phyloP scores from a whole-genome alignment of 2,888 invertebrate genomes.

The Lomographa bimaculata region DNA sequence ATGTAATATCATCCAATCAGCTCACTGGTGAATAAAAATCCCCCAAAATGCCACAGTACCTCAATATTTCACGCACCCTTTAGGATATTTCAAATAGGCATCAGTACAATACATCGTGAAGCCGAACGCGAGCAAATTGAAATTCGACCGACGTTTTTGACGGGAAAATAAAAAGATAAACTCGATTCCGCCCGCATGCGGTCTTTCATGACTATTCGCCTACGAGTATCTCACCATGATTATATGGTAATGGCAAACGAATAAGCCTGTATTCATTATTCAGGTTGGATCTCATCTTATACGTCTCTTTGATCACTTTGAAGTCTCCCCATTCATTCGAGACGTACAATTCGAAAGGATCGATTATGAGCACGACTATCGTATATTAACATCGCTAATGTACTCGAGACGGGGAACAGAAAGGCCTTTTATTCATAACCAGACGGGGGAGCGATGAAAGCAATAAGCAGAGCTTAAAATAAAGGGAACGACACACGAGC shows the following conservation, averaged over 20 bases:
- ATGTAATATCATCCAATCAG: slow-evolving; percentile 9
- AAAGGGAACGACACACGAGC: slow-evolving; percentile 42
- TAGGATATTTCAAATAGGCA: slow-evolving; percentile 28
- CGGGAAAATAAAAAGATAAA: slow-evolving; percentile 25
- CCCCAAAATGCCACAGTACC: slow-evolving; percentile 4
- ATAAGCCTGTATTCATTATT: slow-evolving; percentile 34
- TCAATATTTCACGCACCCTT: slow-evolving; percentile 6
- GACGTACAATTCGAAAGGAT: slow-evolving; percentile 55
- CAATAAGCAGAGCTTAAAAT: slow-evolving; percentile 51
- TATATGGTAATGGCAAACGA: slow-evolving; percentile 31
- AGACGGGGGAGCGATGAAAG: slow-evolving; percentile 52
- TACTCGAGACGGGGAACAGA: slow-evolving; percentile 59
- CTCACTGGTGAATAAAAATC: slow-evolving; percentile 4
- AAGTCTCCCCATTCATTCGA: slow-evolving; percentile 40
- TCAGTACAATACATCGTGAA: slow-evolving; percentile 27
- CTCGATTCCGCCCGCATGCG: slow-evolving; percentile 25
- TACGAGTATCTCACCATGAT: slow-evolving; percentile 11
- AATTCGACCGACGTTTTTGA: slow-evolving; percentile 29
- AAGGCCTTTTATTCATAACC: slow-evolving; percentile 58
- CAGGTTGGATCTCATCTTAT: slow-evolving; percentile 31
- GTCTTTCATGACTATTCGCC: slow-evolving; percentile 26
- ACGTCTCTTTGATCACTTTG: slow-evolving; percentile 33
- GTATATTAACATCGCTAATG: slow-evolving; percentile 74
- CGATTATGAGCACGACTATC: slow-evolving; percentile 68
- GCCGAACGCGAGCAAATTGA: slow-evolving; percentile 26